Evolutionary conservation across 2,113 vertebrate genomes (phyloP), one percentile per base, ranked within the genome.

Genomic region (rat (Rattus norvegicus)): DNA sequence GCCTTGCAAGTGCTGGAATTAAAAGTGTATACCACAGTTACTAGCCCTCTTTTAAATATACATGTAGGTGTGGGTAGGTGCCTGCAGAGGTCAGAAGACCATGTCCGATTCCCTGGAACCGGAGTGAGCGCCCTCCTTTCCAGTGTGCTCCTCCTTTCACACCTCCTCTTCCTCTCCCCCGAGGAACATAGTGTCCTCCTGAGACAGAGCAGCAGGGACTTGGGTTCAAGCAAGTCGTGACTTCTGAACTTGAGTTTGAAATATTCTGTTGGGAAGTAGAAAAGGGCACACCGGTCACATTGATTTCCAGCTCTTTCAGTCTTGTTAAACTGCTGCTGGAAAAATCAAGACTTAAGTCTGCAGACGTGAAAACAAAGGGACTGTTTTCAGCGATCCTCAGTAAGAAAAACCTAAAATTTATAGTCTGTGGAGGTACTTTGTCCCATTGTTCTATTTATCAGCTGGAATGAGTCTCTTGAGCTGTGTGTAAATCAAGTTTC

Each of bases 211-310:
- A 84, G 20, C 56, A 17, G n/a, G 43, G 72, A 90, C 47, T 92
- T 87, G 67, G 86, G 43, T 77, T 20, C 47, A 88, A 39, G 85
- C 28, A 86, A 69, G 43, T 69, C 19, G 10, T 67, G 49, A 28
- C 49, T 95, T 92, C 84, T 96, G 86, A 63, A 81, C 39, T 93
- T 86, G 65, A 92, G 94, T 86, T 88, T 89, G 67, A 95, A 92
- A 90, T 79, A 95, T 97, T 93, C 86, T 97, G 11, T 95, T 95
- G 77, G 90, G 24, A 94, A 90, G 39, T 75, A 79, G 67, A 88
- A 85, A 95, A 72, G 47, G 47, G 69, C 73, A 39, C 70, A 61
- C 59, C 77, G 69, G 28, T 95, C 92, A 61, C 61, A 91, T 88
- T 88, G 75, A 92, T 93, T 93, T 86, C 26, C 12, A 85, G n/a